Percentiles rank a stretch among this genome's conserved stretches.
Conservation (phyloP, 2,888 invertebrate species). For the Acholoe squamosa region DNA sequence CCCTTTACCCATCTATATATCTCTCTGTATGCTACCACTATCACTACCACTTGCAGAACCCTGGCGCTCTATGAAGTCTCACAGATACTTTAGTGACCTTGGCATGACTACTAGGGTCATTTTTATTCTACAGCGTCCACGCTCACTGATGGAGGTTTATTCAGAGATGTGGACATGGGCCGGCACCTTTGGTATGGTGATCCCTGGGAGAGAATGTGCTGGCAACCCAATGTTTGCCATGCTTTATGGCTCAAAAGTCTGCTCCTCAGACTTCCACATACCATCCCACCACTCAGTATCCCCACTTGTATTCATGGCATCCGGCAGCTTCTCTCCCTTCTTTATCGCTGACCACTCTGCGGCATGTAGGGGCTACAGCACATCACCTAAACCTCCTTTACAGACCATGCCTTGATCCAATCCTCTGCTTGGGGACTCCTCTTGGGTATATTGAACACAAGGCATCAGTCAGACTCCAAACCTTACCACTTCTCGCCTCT, state of each 20-base stretch:
- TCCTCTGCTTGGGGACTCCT: conserved; percentile 1
- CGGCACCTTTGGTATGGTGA: not conserved
- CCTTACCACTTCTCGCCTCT: not conserved
- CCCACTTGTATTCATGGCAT: not conserved
- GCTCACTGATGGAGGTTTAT: not conserved
- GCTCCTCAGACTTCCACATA: not conserved
- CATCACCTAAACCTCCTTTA: conserved; percentile 5
- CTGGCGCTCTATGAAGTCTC: too few species aligned
- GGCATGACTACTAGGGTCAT: too few species aligned
- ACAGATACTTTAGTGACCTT: too few species aligned
- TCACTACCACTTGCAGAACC: too few species aligned
- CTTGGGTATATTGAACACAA: not conserved
- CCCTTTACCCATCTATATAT: too few species aligned
- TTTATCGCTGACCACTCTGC: not conserved
- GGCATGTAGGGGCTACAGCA: not conserved
- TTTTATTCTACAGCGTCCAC: too few species aligned
- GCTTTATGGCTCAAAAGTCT: not conserved
- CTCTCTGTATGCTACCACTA: too few species aligned
- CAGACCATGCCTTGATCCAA: conserved; percentile 6
- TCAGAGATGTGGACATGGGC: not conserved
- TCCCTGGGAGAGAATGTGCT: not conserved
- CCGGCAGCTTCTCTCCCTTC: conserved; percentile 24
- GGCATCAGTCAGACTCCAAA: not conserved
- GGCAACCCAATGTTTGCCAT: not conserved
- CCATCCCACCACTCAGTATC: not conserved